Percentiles rank a stretch among this genome's conserved stretches.
These are phyloP conservation scores for Planococcus citri DNA, from an alignment of 1,140 invertebrate species.

Conservation along the genomic window DNA sequence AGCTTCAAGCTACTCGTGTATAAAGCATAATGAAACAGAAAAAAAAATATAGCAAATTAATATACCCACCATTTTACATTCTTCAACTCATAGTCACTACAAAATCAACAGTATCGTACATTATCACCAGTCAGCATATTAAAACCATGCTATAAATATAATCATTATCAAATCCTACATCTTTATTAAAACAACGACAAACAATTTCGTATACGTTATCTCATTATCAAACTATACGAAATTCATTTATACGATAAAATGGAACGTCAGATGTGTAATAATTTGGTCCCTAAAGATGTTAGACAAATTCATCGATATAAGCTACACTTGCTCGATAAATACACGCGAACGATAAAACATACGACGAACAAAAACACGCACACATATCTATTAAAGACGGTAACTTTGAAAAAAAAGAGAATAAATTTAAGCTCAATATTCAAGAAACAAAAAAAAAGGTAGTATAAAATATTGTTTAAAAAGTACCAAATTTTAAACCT, in stretches of 20 bases:
- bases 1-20: not conserved
- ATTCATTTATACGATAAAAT: not conserved
- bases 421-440: not conserved
- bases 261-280: not conserved
- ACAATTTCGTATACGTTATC: not conserved
- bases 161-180: too few relatives aligned
- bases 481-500: not conserved
- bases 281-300: not conserved
- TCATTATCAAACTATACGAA: not conserved
- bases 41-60: not conserved
- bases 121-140: not conserved
- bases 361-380: not conserved
- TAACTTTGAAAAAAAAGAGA: not conserved
- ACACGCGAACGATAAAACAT: not conserved
- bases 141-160: not conserved
- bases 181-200: not conserved
- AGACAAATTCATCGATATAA: not conserved
- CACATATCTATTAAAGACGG: not conserved
- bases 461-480: not conserved
- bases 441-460: not conserved
- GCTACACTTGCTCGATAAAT: not conserved
- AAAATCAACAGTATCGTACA: not conserved
- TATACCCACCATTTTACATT: not conserved
- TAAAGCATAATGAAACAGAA: not conserved
- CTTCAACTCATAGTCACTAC: not conserved